Evolutionary conservation across 2,888 invertebrate genomes (phyloP), one percentile per base, ranked within the genome.

Genomic region (Mamestra brassicae): DNA sequence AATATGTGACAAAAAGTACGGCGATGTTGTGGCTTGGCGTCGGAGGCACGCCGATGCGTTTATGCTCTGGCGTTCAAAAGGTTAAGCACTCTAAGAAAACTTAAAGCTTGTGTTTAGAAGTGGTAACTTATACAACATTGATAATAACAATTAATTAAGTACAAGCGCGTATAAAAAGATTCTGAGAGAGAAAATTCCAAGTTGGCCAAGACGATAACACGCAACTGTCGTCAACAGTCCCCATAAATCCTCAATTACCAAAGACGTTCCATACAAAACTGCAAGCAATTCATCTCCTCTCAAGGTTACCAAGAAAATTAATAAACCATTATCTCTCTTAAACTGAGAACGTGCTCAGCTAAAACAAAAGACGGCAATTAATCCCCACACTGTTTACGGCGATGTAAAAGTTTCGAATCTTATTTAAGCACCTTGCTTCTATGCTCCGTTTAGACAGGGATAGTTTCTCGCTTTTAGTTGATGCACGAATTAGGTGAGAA

Each of bases 361-460:
- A 42, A 76, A 82, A 87, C 83, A 85, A 87, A 76, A 73, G 62
- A 74, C 47, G 47, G 77, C 74, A 87, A 87, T 86, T 86, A 87
- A 86, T 87, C 80, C 76, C 47, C 71, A 77, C 72, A 80, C 83
- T 83, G 78, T 87, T 84, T 84, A 81, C 85, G 68, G 68, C 79
- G 62, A 76, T 60, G 85, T 76, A 81, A 85, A 87, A 87, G 72
- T 87, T 87, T 87, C 50, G 64, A 84, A 79, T 83, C 85, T 82
- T 78, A 73, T 71, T 79, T 63, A 78, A 84, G 79, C 77, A 83
- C 79, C 74, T 81, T 84, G 73, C 74, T 67, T 55, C 34, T 57
- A 34, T 1, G 72, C 57, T 4, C 50, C 55, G 36, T 76, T 76
- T 76, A 76, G 36, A 79, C 55, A 6, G 0, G 2, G 1, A 36